These are phyloP conservation scores for Drosophila burlai DNA, from an alignment of 1,140 invertebrate genomes.

Conservation along the genomic window DNA sequence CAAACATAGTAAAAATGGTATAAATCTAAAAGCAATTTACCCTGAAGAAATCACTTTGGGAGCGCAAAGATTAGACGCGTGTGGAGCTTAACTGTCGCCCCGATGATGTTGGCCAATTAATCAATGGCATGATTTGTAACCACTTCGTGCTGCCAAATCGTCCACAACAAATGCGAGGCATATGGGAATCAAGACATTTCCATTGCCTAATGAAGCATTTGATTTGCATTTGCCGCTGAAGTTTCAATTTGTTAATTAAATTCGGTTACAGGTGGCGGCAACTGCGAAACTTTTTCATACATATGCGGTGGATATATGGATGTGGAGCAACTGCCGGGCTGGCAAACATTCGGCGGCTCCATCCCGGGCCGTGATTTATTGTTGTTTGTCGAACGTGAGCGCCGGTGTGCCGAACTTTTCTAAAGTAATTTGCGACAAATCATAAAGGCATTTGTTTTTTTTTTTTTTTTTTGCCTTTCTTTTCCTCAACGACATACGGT, in stretches of 20 bases:
- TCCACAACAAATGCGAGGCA: constrained; percentile 20
- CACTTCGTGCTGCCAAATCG: constrained; percentile 23
- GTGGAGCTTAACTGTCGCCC: constrained; percentile 29
- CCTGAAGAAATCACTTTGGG: background rate
- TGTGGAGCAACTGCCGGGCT: constrained; percentile 20
- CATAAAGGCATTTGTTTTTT: constrained; percentile 65
- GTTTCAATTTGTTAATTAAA: constrained; percentile 77
- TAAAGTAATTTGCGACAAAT: constrained; percentile 82
- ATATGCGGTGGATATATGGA: constrained; percentile 13
- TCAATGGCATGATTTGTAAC: constrained; percentile 57
- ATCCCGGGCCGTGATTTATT: constrained; percentile 65
- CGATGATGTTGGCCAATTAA: constrained; percentile 57
- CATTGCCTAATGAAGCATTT: constrained; percentile 70
- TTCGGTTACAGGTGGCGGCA: constrained; percentile 49
- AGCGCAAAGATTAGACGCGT: constrained; percentile 29
- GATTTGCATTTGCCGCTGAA: constrained; percentile 52
- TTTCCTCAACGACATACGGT: constrained; percentile 25
- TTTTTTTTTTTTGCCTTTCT: constrained; percentile 17
- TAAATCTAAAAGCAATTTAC: background rate
- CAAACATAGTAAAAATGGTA: constrained; percentile 18
- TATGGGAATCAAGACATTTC: constrained; percentile 47
- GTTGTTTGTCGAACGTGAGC: constrained; percentile 76
- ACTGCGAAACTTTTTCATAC: constrained; percentile 33
- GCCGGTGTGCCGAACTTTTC: constrained; percentile 67
- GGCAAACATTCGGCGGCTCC: constrained; percentile 23